Evolutionary conservation across 2,113 vertebrate genomes (phyloP), one percentile per base, ranked within the genome.

Genomic region (Crotalus viridis): DNA sequence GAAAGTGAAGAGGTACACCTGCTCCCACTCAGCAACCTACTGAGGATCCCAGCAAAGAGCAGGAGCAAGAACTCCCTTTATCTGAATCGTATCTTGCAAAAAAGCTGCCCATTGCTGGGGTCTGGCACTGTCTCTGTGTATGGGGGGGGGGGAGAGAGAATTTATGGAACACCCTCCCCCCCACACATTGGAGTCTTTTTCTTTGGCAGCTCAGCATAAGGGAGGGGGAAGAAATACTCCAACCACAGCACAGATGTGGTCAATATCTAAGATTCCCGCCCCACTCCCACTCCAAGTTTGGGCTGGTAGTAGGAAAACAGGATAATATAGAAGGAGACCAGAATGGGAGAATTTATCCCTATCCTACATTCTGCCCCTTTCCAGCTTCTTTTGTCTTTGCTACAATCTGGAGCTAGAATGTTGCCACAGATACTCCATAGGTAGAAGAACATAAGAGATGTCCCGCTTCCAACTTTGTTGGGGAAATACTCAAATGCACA

Each of bases 121-220:
- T 12, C 52, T 24, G 90, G 61, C 1, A 57, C 89, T 89, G 64
- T 90, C 93, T 61, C 87, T 74, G 69, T 19, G 33, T 21, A 39
- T 39, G 33, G n/a, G 33, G 15, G 15, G 69, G 2, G 88, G 93
- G 91, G 94, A 94, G 90, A 89, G 91, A 94, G 43, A 5, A 56
- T 10, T 48, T 89, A 54, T 74, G 46, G 55, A 93, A 74, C 46
- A 86, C 28, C 61, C 4, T 56, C 55, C 92, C 69, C 69, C 88
- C 33, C 51, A 33, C 43, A 89, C 33, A 81, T 81, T 93, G 92
- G n/a, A 59, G 94, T 96, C 74, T 95, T 61, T 54, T 97, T 97
- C 97, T 97, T 97, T 97, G 96, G 97, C 97, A 97, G 97, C 96
- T 96, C 96, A 97, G 96, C 95, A 88, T 93, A 91, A 89, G 56